These are phyloP conservation scores for Cuniculus paca DNA, from an alignment of 2,797 vertebrate species.

Conservation along the genomic window DNA sequence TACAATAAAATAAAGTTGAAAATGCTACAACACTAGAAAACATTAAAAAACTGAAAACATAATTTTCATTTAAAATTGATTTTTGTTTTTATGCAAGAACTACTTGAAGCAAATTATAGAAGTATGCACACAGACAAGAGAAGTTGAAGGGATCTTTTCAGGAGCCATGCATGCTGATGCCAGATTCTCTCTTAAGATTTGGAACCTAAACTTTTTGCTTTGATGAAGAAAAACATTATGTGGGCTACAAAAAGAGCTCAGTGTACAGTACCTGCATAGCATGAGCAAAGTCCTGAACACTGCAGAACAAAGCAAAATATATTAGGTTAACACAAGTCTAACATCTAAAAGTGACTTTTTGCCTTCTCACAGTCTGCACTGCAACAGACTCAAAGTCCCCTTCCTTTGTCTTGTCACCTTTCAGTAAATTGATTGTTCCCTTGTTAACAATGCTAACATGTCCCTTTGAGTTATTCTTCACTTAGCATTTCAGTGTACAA, in stretches of 20 bases:
- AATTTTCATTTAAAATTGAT: slow-evolving; percentile 30
- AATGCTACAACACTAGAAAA: background rate
- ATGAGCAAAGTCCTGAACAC: background rate
- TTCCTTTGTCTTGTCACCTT: background rate
- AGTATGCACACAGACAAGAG: background rate
- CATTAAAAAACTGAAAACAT: slow-evolving; percentile 35
- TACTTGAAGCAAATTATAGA: slow-evolving; percentile 6
- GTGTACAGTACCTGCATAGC: background rate
- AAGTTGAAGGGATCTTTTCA: background rate
- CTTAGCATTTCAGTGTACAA: background rate
- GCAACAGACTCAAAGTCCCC: background rate
- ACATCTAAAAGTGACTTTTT: background rate
- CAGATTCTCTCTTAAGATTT: background rate
- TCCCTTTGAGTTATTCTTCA: background rate
- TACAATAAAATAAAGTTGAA: background rate
- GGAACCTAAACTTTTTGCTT: background rate
- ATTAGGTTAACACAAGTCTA: slow-evolving; percentile 6
- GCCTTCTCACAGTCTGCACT: background rate
- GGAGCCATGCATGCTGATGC: background rate
- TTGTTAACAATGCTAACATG: background rate
- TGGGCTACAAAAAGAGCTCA: background rate
- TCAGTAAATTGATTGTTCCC: background rate
- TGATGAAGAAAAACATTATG: slow-evolving; percentile 15
- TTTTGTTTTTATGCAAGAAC: background rate
- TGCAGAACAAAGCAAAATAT: background rate